Evolutionary conservation across 1,140 invertebrate genomes (phyloP).

Genomic region (Microplitis mediator): DNA sequence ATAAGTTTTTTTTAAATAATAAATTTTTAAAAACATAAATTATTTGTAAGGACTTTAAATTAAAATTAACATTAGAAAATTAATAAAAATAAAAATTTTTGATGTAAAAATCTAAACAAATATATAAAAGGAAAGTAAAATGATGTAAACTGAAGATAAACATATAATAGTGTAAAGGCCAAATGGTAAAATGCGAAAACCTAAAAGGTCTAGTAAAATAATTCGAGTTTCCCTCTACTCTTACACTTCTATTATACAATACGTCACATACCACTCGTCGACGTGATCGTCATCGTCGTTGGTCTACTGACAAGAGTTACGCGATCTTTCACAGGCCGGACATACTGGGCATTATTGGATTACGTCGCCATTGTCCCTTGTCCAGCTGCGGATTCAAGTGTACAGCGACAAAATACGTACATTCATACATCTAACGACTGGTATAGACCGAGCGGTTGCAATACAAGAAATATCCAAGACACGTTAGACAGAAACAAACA

Average conservation of each 20-base stretch:
- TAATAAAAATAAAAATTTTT: no score
- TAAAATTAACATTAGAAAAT: no score
- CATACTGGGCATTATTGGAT: conserved; percentile 47
- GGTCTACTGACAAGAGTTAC: neutral
- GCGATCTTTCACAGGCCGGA: conserved; percentile 31
- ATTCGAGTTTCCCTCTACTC: neutral
- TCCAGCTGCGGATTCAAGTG: conserved; percentile 27
- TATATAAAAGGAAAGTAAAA: no score
- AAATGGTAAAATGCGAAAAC: neutral
- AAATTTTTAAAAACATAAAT: no score
- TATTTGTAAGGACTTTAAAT: no score
- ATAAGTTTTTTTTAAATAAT: no score
- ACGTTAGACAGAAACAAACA: no score
- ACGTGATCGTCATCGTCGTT: neutral
- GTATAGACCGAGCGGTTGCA: neutral
- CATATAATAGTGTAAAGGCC: neutral
- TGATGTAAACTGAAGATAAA: no score
- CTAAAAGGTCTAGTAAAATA: neutral
- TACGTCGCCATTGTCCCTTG: conserved; percentile 43
- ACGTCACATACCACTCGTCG: conserved; percentile 1
- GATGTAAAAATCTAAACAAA: no score
- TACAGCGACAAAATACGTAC: neutral
- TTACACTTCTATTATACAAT: neutral
- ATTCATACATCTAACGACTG: neutral
- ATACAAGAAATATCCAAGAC: no score